Percentiles rank a stretch among this genome's conserved stretches.
Conservation (phyloP, 2,888 invertebrate species). For the Dascillus cervinus region DNA sequence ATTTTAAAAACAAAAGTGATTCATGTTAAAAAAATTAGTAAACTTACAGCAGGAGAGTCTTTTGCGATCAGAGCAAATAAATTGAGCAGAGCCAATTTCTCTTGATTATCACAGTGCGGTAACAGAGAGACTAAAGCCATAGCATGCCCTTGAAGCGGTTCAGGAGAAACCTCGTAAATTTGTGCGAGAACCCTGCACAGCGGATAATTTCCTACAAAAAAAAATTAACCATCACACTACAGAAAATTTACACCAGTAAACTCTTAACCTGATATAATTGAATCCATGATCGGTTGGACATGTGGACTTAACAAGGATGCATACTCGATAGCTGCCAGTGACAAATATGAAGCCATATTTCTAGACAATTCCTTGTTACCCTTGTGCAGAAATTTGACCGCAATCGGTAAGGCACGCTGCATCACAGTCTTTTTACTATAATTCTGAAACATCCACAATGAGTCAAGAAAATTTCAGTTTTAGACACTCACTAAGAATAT, state of each 20-base stretch:
- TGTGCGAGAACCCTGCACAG: constrained; percentile 83
- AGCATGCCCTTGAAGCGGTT: constrained; percentile 78
- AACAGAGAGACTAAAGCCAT: constrained; percentile 73
- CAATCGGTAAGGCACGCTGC: constrained; percentile 80
- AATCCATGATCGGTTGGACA: constrained; percentile 84
- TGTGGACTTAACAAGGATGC: constrained; percentile 78
- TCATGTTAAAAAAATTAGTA: constrained; percentile 4
- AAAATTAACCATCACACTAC: constrained; percentile 1
- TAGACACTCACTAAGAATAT: constrained; percentile 68
- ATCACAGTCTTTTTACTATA: constrained; percentile 66
- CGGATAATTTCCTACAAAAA: constrained; percentile 71
- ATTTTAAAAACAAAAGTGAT: too few species aligned
- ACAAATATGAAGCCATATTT: constrained; percentile 86
- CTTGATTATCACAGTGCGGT: constrained; percentile 77
- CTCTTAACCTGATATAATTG: constrained; percentile 68
- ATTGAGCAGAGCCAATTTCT: constrained; percentile 76
- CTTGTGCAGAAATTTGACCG: constrained; percentile 85
- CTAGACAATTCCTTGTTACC: constrained; percentile 84
- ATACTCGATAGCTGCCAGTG: constrained; percentile 86
- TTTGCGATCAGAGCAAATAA: constrained; percentile 77
- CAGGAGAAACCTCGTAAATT: constrained; percentile 81
- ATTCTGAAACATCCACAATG: constrained; percentile 45
- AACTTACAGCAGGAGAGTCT: constrained; percentile 63
- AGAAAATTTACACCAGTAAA: not conserved
- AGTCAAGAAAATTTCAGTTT: constrained; percentile 6